phyloP scores from a whole-genome alignment of 2,888 invertebrate species.

The Bhutanitis thaidina region DNA sequence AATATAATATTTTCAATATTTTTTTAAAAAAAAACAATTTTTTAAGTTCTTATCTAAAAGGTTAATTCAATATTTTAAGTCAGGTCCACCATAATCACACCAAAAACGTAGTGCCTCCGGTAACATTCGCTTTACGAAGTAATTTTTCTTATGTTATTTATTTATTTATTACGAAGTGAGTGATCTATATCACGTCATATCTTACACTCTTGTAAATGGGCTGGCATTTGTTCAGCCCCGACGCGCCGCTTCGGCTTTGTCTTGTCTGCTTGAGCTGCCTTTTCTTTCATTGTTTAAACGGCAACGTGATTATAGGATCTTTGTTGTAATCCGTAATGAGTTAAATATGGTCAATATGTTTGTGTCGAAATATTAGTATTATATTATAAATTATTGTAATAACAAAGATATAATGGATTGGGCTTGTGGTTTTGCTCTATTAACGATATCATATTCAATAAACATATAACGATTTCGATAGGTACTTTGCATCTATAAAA shows the following conservation, averaged over 20 bases:
- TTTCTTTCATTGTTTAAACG: conserved; percentile 23
- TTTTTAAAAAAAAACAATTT: too few relatives aligned
- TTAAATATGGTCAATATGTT: conserved; percentile 22
- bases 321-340: not conserved
- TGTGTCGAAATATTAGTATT: not conserved
- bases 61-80: not conserved
- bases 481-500: too few relatives aligned
- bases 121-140: conserved; percentile 79
- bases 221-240: conserved; percentile 61
- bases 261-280: conserved; percentile 36
- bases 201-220: conserved; percentile 79
- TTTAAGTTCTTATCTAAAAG: too few relatives aligned
- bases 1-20: too few relatives aligned
- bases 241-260: conserved; percentile 36
- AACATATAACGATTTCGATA: too few relatives aligned
- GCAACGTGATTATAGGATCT: conserved; percentile 2
- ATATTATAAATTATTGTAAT: not conserved
- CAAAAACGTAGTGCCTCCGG: conserved; percentile 62
- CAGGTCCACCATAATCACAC: conserved; percentile 46
- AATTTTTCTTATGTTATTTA: conserved; percentile 80
- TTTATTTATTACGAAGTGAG: conserved; percentile 79
- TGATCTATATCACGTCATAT: conserved; percentile 80
- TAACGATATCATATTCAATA: too few relatives aligned
- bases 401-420: too few relatives aligned
- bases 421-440: too few relatives aligned